Evolutionary conservation across 2,113 vertebrate genomes (phyloP).

Genomic region (Eleginops maclovinus): DNA sequence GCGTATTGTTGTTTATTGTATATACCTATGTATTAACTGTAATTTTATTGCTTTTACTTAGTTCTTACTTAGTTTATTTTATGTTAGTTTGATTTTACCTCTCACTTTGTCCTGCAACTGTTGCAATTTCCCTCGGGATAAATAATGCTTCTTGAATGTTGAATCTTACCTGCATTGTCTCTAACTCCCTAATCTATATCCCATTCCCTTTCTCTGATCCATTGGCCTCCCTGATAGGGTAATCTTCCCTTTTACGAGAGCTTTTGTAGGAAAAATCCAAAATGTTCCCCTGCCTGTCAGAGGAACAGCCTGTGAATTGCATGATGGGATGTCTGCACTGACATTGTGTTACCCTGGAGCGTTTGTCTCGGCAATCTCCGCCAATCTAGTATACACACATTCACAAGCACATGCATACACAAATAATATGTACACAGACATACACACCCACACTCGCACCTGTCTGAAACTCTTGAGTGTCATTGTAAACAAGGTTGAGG

Average conservation of each 20-base stretch:
- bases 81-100: too few relatives aligned
- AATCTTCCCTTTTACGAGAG: constrained; percentile 6
- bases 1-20: too few relatives aligned
- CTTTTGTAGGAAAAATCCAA: constrained; percentile 42
- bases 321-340: constrained; percentile 33
- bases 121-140: too few relatives aligned
- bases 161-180: constrained; percentile 34
- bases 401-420: neutral
- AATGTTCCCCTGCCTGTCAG: constrained; percentile 14
- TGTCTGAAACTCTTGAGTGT: neutral
- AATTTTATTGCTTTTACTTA: too few relatives aligned
- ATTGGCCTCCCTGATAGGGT: constrained; percentile 25
- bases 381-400: neutral
- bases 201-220: constrained; percentile 16
- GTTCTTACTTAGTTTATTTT: too few relatives aligned
- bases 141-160: too few relatives aligned
- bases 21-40: too few relatives aligned
- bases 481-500: constrained; percentile 16
- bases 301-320: constrained; percentile 31
- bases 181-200: constrained; percentile 7
- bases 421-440: neutral
- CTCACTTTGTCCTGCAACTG: too few relatives aligned
- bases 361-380: constrained; percentile 32
- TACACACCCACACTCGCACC: neutral
- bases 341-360: constrained; percentile 48